Base-by-base conservation (phyloP, 2,113 vertebrate genomes). In the Pogona vitticeps region DNA sequence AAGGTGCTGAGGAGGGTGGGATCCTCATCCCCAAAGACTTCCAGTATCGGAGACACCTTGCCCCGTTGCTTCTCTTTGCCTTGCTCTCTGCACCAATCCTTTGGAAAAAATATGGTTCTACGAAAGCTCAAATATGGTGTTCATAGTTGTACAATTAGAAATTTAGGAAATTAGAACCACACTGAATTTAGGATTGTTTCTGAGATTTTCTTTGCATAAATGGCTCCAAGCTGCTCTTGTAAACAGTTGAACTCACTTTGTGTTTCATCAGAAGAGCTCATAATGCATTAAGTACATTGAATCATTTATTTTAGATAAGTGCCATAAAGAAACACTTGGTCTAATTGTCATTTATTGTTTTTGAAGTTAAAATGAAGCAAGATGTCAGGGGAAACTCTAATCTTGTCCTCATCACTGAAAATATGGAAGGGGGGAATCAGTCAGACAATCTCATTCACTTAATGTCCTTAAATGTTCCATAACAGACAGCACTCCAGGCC, bases 261-360 rank as follows among this genome's bases (percentile, higher is more conserved):
- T 42, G 14, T 67, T 18, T 36, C 36, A 68, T 31, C 36, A 56
- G 68, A 36, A 17, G 12, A n/a, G 33, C 13, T 1, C 36, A 65
- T 87, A 80, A 86, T 91, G 75, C 80, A 71, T n/a, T n/a, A n/a
- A n/a, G 9, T 17, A 14, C 88, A 59, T 21, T 58, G 67, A 88
- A 91, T 82, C 0, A 33, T 31, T 6, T 76, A 76, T 76, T 5
- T 88, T 70, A 89, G 77, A 0, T 23, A 46, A 59, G 67, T 80
- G 70, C 78, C 84, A 40, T 56, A 52, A 85, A 21, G 73, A 52
- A 36, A 85, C 67, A 14, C 42, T 86, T 14, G 4, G 26, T 26
- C 75, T 52, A 52, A 56, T 28, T 4, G 40, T n/a, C 59, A 12
- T 63, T 82, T 31, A 3, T 9, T 88, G 82, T 70, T 72, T 90